Base-by-base conservation (phyloP, 2,113 vertebrate species). In the Erythrocercus mccallii region DNA sequence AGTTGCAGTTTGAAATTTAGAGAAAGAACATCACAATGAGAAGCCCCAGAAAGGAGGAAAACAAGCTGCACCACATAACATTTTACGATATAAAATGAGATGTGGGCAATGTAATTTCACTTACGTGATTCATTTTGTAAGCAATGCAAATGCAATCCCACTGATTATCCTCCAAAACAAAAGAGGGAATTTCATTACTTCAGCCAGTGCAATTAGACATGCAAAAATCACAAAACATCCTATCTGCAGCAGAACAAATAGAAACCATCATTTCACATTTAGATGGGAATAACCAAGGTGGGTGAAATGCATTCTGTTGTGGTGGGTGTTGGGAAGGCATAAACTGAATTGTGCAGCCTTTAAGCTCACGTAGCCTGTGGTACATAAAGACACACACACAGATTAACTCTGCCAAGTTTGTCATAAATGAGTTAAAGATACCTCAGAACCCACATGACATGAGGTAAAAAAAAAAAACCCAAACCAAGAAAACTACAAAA, bases 121-220 rank as follows among this genome's bases (percentile, higher is more conserved):
- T 97, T 94, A 86, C 9, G 84, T 78, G 95, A 96, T 96, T 97
- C 96, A 88, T 96, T 95, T 83, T 97, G 91, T 42, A 92, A 95
- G 96, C 72, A 24, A 96, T 90, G 94, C 97, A 98, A 97, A 97
- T 95, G 95, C 91, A 97, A 97, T 97, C 96, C 95, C 93, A 57
- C 95, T 96, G 96, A 97, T 97, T 97, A 93, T 89, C 31, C 88
- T 98, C 84, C 91, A 95, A 97, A 97, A 97, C 97, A 97, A 97
- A 97, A 94, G 91, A 96, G 91, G 64, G 88, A 95, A 97, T 97
- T 93, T 97, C 94, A 96, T 96, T 96, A 91, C 97, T 97, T 96
- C 94, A 88, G 93, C 81, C 88, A 71, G 54, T 61, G 56, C 91
- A 90, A 88, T 91, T 53, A 96, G 81, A 92, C 85, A 83, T 78